Evolutionary conservation across 2,797 vertebrate genomes (phyloP).

Genomic region (Phataginus tetradactyla): DNA sequence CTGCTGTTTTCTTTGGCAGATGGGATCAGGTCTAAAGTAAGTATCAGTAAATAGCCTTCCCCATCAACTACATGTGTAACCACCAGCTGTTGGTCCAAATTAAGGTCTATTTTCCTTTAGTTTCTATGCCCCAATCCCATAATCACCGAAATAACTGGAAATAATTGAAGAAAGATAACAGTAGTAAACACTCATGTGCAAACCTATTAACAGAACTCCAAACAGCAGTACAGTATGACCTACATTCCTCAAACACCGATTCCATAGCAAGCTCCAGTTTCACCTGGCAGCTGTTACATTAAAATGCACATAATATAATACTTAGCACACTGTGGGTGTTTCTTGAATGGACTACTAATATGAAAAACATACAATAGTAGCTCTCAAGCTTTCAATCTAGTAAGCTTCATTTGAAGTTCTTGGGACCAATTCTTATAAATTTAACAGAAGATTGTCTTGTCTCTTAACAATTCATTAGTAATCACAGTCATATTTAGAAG

Average conservation of each 20-base stretch:
- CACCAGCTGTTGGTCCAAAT: slow-evolving; percentile 22
- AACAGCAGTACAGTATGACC: background rate
- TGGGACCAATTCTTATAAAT: background rate
- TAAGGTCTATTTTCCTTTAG: slow-evolving; percentile 34
- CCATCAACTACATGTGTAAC: slow-evolving; percentile 42
- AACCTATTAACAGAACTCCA: background rate
- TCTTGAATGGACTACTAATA: background rate
- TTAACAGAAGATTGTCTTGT: background rate
- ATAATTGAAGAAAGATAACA: slow-evolving; percentile 28
- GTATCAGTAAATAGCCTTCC: slow-evolving; percentile 46
- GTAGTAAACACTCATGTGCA: background rate
- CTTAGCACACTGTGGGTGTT: background rate
- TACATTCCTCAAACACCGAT: background rate
- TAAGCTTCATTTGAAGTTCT: background rate
- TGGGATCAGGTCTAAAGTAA: slow-evolving; percentile 26
- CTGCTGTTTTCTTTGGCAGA: slow-evolving; percentile 59
- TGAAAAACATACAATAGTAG: background rate
- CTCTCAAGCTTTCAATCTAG: background rate
- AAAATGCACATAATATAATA: background rate
- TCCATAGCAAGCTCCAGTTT: background rate
- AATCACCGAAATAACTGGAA: slow-evolving; percentile 6
- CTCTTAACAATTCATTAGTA: background rate
- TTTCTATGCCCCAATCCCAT: background rate
- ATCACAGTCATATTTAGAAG: slow-evolving; percentile 23
- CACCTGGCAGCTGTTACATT: background rate